A percentile compares a stretch with the other conserved stretches of the same genome.
phyloP scores from a whole-genome alignment of 2,113 vertebrate genomes.

The Pontoporia blainvillei region DNA sequence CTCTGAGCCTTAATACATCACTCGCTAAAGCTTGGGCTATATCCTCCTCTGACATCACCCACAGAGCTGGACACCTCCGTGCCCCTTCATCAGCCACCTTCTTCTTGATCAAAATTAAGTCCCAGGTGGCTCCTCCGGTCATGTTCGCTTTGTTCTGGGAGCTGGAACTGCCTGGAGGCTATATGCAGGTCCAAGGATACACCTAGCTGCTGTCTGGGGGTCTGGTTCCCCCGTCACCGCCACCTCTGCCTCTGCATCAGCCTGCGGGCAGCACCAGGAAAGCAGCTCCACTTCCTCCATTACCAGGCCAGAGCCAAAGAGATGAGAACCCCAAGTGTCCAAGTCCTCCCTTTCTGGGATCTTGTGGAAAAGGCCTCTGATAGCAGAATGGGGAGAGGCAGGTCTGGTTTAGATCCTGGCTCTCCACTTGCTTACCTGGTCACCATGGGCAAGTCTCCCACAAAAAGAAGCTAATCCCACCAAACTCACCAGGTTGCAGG shows the following conservation, averaged over 20 bases:
- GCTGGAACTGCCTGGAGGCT: neutral
- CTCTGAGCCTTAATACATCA: neutral
- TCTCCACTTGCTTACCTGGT: neutral
- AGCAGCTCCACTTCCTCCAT: accelerated
- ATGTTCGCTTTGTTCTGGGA: neutral
- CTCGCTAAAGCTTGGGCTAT: neutral
- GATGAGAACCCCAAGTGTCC: neutral
- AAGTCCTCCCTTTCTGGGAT: neutral
- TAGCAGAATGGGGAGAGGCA: neutral
- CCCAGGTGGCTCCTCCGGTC: neutral
- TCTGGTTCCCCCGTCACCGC: accelerated
- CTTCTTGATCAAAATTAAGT: neutral
- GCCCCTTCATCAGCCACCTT: neutral
- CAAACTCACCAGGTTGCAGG: neutral
- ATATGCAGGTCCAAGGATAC: too few species aligned
- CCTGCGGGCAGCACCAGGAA: neutral
- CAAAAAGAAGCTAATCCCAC: neutral
- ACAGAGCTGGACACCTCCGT: neutral
- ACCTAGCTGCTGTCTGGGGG: neutral
- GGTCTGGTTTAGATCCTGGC: too few species aligned
- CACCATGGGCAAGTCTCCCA: neutral
- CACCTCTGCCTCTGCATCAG: neutral
- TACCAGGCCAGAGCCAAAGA: neutral
- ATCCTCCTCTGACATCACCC: neutral
- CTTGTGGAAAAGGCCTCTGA: neutral